Percentiles rank a stretch among this genome's conserved stretches.
These are phyloP conservation scores for Meliscaeva auricollis DNA, from an alignment of 2,888 invertebrate species.

Conservation along the genomic window DNA sequence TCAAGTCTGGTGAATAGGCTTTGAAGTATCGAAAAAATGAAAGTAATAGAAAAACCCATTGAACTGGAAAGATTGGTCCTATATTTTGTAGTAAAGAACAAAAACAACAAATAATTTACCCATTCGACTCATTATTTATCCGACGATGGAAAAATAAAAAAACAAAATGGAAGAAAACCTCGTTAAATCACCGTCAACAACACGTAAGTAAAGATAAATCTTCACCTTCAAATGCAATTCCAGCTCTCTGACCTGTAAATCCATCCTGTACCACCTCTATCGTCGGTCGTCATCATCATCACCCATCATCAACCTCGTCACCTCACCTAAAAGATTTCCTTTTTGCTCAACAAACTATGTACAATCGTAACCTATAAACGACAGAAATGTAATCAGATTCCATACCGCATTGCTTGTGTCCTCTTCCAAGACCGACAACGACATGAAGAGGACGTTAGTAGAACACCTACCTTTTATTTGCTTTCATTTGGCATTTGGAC, in stretches of 20 bases:
- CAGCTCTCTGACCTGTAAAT: constrained; percentile 64
- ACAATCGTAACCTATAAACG: constrained; percentile 29
- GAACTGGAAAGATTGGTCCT: constrained; percentile 18
- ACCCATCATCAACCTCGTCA: neutral
- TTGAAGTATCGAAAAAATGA: constrained; percentile 22
- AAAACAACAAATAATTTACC: constrained; percentile 2
- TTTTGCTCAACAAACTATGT: constrained; percentile 1
- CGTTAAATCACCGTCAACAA: constrained; percentile 35
- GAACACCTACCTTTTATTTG: neutral
- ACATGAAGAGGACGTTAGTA: neutral
- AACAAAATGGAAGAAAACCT: too few relatives aligned
- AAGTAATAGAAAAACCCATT: constrained; percentile 10
- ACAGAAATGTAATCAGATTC: constrained; percentile 55
- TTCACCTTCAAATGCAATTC: constrained; percentile 52
- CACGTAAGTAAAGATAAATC: constrained; percentile 21
- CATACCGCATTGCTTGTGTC: constrained; percentile 45
- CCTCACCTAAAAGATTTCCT: constrained; percentile 15
- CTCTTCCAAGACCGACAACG: neutral
- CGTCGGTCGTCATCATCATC: constrained; percentile 14
- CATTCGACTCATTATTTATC: constrained; percentile 41
- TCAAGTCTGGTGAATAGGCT: constrained; percentile 42
- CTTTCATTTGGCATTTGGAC: neutral
- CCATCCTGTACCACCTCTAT: constrained; percentile 15
- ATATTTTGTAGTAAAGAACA: neutral
- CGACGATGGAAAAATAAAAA: constrained; percentile 4